A percentile compares a stretch with the other conserved stretches of the same genome.
Evolutionary conservation across 2,888 invertebrate species (phyloP).

Genomic region (Acrocera orbiculus): DNA sequence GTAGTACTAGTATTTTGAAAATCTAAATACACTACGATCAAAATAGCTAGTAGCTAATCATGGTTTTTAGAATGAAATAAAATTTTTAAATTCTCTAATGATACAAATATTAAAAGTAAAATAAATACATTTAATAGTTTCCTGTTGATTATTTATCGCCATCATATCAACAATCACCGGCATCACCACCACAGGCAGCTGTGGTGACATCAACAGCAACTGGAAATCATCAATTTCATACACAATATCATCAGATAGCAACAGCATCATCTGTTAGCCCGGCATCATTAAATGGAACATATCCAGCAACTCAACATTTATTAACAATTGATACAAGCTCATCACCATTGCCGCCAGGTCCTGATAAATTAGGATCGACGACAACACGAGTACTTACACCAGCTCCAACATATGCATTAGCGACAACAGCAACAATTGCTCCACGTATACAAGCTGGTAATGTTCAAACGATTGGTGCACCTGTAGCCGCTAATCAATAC

Average conservation of each 20-base stretch:
- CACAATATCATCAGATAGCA: background rate
- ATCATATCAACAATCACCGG: constrained; percentile 11
- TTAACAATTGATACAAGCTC: constrained; percentile 10
- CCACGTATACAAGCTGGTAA: constrained; percentile 6
- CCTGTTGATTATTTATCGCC: constrained; percentile 23
- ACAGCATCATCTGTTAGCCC: constrained; percentile 1
- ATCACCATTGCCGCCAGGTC: background rate
- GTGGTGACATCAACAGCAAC: constrained; percentile 6
- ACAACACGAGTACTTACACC: constrained; percentile 9
- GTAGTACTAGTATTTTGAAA: too few relatives aligned
- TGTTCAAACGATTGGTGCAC: constrained; percentile 5
- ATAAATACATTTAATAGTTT: constrained; percentile 17
- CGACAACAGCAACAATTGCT: constrained; percentile 6
- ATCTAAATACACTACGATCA: too few relatives aligned
- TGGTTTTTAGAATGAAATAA: background rate
- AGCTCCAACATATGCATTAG: constrained; percentile 6
- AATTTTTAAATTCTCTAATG: constrained; percentile 1
- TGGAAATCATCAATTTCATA: background rate
- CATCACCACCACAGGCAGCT: constrained; percentile 7
- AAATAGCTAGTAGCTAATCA: background rate
- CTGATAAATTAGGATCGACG: constrained; percentile 8
- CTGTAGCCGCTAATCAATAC: constrained; percentile 8
- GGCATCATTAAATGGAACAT: constrained; percentile 1
- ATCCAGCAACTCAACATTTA: constrained; percentile 8
- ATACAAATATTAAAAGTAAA: constrained; percentile 7